Conservation (phyloP, 2,888 invertebrate genomes). For the Drosophila villosipedis region DNA sequence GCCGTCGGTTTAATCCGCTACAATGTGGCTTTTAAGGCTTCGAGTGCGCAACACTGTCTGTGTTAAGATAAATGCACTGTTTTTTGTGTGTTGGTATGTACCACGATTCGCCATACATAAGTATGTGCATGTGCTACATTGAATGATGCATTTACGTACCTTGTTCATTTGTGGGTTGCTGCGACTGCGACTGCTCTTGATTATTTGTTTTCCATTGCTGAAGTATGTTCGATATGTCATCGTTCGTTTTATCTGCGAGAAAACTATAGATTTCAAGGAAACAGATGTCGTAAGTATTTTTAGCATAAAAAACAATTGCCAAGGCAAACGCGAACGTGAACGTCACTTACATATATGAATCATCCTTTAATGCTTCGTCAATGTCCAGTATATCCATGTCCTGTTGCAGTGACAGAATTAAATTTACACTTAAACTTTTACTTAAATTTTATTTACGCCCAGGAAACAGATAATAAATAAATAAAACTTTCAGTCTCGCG, state of each 20-base stretch:
- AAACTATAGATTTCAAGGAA: conserved; percentile 69
- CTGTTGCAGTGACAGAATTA: conserved; percentile 17
- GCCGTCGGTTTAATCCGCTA: conserved; percentile 59
- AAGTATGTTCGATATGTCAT: conserved; percentile 85
- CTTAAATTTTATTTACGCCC: conserved; percentile 15
- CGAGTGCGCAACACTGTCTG: conserved; percentile 37
- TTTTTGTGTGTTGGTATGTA: conserved; percentile 11
- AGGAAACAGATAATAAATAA: conserved; percentile 10
- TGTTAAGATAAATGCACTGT: conserved; percentile 12
- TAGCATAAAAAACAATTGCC: conserved; percentile 29
- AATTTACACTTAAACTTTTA: conserved; percentile 17
- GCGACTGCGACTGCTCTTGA: conserved; percentile 52
- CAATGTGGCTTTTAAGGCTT: conserved; percentile 61
- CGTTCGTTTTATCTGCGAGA: conserved; percentile 84
- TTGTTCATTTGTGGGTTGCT: conserved; percentile 75
- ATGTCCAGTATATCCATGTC: conserved; percentile 85
- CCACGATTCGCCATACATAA: conserved; percentile 11
- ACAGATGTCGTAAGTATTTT: conserved; percentile 35
- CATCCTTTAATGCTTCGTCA: conserved; percentile 85
- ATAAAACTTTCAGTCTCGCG: conserved; percentile 12
- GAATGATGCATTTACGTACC: conserved; percentile 60
- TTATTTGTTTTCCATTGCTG: conserved; percentile 85
- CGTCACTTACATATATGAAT: conserved; percentile 84
- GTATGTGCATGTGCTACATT: conserved; percentile 2
- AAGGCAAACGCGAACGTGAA: conserved; percentile 26